Base-by-base conservation (phyloP, 2,113 vertebrate genomes). In the Empidonax alnorum region DNA sequence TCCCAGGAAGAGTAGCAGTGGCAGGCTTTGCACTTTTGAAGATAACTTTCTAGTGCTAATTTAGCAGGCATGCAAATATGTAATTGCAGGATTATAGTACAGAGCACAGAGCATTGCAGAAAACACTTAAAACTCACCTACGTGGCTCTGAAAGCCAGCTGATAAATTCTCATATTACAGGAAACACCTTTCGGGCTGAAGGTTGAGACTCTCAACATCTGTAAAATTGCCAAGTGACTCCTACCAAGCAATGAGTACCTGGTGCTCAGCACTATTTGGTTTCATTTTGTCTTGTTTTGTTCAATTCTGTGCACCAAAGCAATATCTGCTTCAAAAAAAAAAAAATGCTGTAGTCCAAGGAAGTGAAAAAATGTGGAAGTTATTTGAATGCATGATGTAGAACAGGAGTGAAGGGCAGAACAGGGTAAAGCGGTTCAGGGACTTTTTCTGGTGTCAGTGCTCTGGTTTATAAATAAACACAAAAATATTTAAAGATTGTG, bases 61-160 rank as follows among this genome's bases (percentile, higher is more conserved):
- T 90, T 49, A 61, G 71, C 7, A 92, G 59, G 28, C 58, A 56
- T 76, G 59, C 52, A 92, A 81, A 58, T 42, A 35, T 46, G n/a
- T 65, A 78, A 68, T 89, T 53, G 80, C 31, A 78, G 69, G 65
- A 72, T 81, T 89, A 78, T 24, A 92, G 68, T 25, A 78, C 61
- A 72, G 65, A 92, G 67, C 59, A 84, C 50, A 71, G 33, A 92
- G 52, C 28, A 20, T 44, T 74, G 56, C 15, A 16, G 75, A 79
- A 88, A 87, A 88, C 22, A 46, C 33, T 74, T 52, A 80, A 84
- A 91, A 80, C 76, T 96, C 80, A 95, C 86, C 85, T 84, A 41
- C 0, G 1, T 7, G 73, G 63, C 80, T 68, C 20, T 25, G 65
- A 90, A 84, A 92, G 46, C 56, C 83, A 65, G 88, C 47, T 74